Base-by-base conservation (phyloP, 92 coral and sea anemone genomes). In the Muricea muricata region DNA sequence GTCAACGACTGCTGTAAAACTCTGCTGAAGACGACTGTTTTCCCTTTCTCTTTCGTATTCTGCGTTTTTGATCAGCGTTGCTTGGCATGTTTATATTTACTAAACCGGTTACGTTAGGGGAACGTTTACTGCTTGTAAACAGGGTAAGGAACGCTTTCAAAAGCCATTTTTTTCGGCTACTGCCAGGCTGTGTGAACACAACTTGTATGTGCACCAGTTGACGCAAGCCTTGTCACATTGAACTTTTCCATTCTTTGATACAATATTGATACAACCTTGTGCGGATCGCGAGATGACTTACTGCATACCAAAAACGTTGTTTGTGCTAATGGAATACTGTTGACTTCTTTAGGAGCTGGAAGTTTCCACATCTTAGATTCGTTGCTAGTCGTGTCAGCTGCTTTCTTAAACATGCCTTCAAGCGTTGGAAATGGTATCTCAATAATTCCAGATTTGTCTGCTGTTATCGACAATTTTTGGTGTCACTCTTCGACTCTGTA, bases 371-470 rank as follows among this genome's bases (percentile, higher is more conserved):
- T 11, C 21, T 35, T 33, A 1, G 81, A 50, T 42, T 47, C 72
- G 24, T 87, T 75, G 15, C 78, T 47, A 58, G 60, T 39, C 25
- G 76, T 17, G 40, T 21, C 56, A 25, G 79, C 81, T 29, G 85
- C 88, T 70, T 83, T 78, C 57, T 61, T 39, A 34, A 88, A 88
- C 84, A 83, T 83, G 34, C 82, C 84, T 75, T 66, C 35, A 25
- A 84, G 85, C 17, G 77, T 65, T 67, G 85, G 87, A 84, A 66
- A 77, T 46, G 88, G 91, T 46, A 88, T 76, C 5, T 63, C 73
- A 11, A 75, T 83, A 15, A 83, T 78, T 33, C 65, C 75, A 41
- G 84, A 71, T 14, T 83, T 88, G 13, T 88, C 91, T 31, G 30
- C 83, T 33, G 87, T 75, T 46, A 87, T 61, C 7, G 88, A 82